Percentiles rank a stretch among this genome's conserved stretches.
phyloP scores from a whole-genome alignment of 2,888 invertebrate genomes.

The Strigamia crassipes region DNA sequence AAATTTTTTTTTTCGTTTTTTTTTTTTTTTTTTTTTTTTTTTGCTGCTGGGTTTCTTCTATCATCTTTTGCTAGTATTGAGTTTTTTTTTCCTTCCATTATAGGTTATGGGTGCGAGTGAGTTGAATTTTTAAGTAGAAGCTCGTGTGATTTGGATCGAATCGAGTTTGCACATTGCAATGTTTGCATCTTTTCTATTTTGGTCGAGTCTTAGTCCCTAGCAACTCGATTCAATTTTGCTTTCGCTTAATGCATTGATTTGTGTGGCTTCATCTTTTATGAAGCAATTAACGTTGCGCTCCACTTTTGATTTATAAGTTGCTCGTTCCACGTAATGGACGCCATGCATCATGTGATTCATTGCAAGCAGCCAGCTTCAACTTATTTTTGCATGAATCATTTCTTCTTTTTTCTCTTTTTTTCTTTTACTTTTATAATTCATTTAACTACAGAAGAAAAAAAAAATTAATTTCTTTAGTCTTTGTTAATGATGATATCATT shows the following conservation, averaged over 20 bases:
- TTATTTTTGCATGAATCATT: slow-evolving; percentile 21
- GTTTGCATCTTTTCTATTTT: slow-evolving; percentile 16
- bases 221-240: slow-evolving; percentile 16
- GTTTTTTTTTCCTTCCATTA: neutral
- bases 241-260: slow-evolving; percentile 11
- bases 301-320: slow-evolving; percentile 21
- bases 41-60: neutral
- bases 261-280: slow-evolving; percentile 21
- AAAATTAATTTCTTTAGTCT: neutral
- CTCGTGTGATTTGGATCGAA: neutral
- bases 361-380: slow-evolving; percentile 1
- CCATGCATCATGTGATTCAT: slow-evolving; percentile 16
- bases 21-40: too few species aligned
- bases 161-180: slow-evolving; percentile 11
- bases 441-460: neutral
- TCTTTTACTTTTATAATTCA: neutral
- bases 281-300: slow-evolving; percentile 21
- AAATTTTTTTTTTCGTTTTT: neutral
- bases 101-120: neutral
- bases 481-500: slow-evolving; percentile 16
- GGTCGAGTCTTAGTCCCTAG: neutral
- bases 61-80: neutral
- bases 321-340: slow-evolving; percentile 16
- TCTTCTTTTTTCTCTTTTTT: neutral
- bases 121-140: neutral